These are phyloP conservation scores for Caretta caretta DNA, from an alignment of 2,113 vertebrate genomes.

Conservation along the genomic window DNA sequence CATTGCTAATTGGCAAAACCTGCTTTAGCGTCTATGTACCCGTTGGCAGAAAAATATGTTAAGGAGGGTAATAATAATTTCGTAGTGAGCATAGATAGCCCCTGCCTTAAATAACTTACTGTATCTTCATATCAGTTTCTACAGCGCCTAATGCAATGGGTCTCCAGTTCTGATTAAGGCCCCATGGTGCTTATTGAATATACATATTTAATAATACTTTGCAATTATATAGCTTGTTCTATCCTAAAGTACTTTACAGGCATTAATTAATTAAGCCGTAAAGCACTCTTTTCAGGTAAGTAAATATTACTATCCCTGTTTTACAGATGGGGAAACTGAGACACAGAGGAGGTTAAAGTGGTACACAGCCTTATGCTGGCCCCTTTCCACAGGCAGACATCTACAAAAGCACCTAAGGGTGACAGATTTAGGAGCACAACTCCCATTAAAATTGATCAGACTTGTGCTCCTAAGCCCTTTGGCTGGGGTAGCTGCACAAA, in stretches of 20 bases:
- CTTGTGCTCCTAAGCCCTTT: neutral
- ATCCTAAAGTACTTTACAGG: neutral
- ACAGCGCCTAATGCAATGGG: neutral
- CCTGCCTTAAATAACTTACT: too few species aligned
- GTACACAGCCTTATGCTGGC: neutral
- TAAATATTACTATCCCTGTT: neutral
- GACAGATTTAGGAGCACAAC: neutral
- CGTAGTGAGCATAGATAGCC: neutral
- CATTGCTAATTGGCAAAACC: conserved; percentile 9
- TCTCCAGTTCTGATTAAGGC: neutral
- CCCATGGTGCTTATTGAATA: neutral
- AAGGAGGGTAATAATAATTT: conserved; percentile 33
- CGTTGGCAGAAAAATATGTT: neutral
- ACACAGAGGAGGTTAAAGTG: too few species aligned
- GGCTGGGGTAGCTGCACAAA: neutral
- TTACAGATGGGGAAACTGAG: neutral
- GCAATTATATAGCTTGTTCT: neutral
- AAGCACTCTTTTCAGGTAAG: neutral
- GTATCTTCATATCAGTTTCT: neutral
- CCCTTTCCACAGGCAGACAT: neutral
- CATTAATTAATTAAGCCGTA: neutral
- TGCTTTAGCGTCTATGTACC: neutral
- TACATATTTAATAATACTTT: neutral
- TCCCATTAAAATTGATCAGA: neutral
- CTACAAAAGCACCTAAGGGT: neutral